These are phyloP conservation scores for Brachyopa scutellaris DNA, from an alignment of 2,888 invertebrate genomes.

Conservation along the genomic window DNA sequence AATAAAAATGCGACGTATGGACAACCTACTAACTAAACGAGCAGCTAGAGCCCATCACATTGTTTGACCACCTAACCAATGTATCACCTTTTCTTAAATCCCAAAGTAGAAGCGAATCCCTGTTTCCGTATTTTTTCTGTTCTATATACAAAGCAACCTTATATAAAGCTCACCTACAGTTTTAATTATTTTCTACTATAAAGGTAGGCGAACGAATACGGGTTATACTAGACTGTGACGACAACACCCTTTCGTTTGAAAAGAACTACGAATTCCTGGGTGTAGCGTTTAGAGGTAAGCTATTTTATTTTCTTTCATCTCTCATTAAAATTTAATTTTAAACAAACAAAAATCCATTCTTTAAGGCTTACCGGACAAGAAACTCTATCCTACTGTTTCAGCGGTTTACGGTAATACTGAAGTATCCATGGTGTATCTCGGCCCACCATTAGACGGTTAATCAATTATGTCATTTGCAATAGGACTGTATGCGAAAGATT, in stretches of 20 bases:
- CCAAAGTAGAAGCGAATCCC: too few relatives aligned
- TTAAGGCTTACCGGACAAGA: slow-evolving; percentile 94
- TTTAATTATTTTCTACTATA: too few relatives aligned
- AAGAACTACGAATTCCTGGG: slow-evolving; percentile 99
- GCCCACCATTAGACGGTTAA: slow-evolving; percentile 98
- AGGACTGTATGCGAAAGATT: slow-evolving; percentile 40
- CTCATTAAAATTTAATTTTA: background rate
- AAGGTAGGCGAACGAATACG: slow-evolving; percentile 98
- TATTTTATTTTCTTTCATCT: background rate
- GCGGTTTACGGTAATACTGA: slow-evolving; percentile 99
- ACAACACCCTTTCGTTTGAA: slow-evolving; percentile 97
- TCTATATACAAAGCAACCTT: too few relatives aligned
- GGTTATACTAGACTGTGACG: slow-evolving; percentile 98
- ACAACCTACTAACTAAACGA: too few relatives aligned
- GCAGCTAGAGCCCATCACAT: too few relatives aligned
- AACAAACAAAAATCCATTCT: background rate
- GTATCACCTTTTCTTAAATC: too few relatives aligned
- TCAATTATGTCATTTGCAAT: slow-evolving; percentile 50
- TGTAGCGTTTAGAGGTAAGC: slow-evolving; percentile 95
- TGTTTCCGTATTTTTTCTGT: too few relatives aligned
- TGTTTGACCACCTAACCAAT: too few relatives aligned
- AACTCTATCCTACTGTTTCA: slow-evolving; percentile 96
- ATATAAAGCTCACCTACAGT: too few relatives aligned
- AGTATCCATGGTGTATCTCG: slow-evolving; percentile 99
- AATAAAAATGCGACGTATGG: too few relatives aligned